Evolutionary conservation across 2,797 vertebrate genomes (phyloP).

Genomic region (Hafferia zeledoni): DNA sequence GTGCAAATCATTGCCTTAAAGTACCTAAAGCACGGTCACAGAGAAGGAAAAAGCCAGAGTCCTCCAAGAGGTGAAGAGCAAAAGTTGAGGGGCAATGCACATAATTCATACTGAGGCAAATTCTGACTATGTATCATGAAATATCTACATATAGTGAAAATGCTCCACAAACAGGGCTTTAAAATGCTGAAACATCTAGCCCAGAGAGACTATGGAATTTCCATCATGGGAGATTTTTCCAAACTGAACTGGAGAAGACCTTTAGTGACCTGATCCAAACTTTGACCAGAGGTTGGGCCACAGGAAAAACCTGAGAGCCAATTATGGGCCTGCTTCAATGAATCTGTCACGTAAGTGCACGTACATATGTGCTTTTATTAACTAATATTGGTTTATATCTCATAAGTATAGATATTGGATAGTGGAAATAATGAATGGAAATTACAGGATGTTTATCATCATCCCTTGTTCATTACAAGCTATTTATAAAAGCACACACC

Average conservation of each 20-base stretch:
- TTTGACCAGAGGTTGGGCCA: not conserved
- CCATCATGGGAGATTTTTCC: not conserved
- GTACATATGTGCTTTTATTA: not conserved
- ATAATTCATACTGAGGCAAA: not conserved
- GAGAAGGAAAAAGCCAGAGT: not conserved
- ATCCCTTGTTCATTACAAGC: not conserved
- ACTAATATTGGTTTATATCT: not conserved
- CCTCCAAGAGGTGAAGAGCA: not conserved
- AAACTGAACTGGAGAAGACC: not conserved
- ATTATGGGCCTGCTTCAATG: rapidly evolving
- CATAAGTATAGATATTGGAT: not conserved
- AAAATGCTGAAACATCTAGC: not conserved
- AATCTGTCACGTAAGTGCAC: not conserved
- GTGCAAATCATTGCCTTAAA: not conserved
- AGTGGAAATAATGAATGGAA: not conserved
- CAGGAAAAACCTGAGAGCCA: not conserved
- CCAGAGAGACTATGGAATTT: not conserved
- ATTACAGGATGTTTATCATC: not conserved
- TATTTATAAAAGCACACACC: not conserved
- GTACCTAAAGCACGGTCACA: not conserved
- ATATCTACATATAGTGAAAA: not conserved
- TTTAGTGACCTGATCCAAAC: not conserved
- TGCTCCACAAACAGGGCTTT: not conserved
- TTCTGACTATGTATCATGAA: not conserved
- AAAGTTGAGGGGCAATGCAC: not conserved